Base-by-base conservation (phyloP, 92 coral and sea anemone species). In the Palythoa grandiflora region DNA sequence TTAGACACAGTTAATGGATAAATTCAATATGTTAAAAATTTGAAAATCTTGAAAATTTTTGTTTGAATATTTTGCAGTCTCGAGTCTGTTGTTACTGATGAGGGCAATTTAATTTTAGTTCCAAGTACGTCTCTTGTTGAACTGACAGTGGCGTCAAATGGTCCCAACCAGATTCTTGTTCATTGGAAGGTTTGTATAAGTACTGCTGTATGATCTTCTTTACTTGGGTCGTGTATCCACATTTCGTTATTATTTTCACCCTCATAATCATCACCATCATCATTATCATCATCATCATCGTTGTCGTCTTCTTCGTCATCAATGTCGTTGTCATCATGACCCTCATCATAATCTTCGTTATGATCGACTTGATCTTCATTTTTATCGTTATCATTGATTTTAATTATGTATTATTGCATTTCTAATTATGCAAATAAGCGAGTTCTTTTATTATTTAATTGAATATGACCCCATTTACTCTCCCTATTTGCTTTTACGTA, bases 101-200 rank as follows among this genome's bases (percentile, higher is more conserved):
- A 59, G 53, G 16, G 35, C 74, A 36, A 54, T 73, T 54, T 17
- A 66, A 21, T 37, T 60, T 55, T 54, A 95, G 98, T 93, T 44
- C 98, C 98, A 8, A 11, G 38, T 7, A 88, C 93, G 6, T 87
- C 93, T 1, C 98, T 97, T 14, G n/a, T 88, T 54, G 92, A 84
- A 47, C 89, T 96, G 71, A 71, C 72, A 11, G 89, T 89, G 10
- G 83, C 55, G 75, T 87, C 97, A 21, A 96, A 92, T 81, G 98
- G 98, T 20, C 93, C 98, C 40, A 75, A 87, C 75, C 95, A 92
- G 88, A 90, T 96, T 47, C 89, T 94, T 77, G 92, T 92, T 51
- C 87, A 93, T 72, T 96, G 98, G 98, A 83, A 93, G 96, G 98
- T 96, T 68, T 61, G 93, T 60, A 17, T 14, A 2, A 10, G 5